phyloP scores from a whole-genome alignment of 2,113 vertebrate species.

The Cyanoramphus novaezelandiae region DNA sequence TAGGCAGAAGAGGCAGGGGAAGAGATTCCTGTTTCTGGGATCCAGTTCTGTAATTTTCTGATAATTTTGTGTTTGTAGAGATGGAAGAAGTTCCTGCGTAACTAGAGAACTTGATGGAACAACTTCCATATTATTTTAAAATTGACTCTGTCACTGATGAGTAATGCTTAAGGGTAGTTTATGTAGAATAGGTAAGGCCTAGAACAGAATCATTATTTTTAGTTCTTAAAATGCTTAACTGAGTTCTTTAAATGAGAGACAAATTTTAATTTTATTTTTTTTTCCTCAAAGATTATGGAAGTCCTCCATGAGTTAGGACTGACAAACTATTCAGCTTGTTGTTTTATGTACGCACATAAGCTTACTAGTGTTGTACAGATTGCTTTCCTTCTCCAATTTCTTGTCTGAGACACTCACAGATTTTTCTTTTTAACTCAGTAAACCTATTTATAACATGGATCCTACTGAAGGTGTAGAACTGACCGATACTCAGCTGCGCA shows the following conservation, averaged over 20 bases:
- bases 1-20: background rate
- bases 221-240: background rate
- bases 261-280: background rate
- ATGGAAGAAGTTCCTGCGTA: background rate
- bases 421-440: background rate
- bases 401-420: background rate
- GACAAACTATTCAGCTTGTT: background rate
- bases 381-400: background rate
- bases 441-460: background rate
- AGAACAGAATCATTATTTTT: background rate
- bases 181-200: background rate
- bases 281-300: background rate
- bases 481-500: background rate
- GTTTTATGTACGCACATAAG: background rate
- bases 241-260: background rate
- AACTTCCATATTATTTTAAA: background rate
- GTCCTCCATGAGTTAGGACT: background rate
- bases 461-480: background rate
- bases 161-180: background rate
- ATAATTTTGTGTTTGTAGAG: background rate
- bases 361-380: background rate
- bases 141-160: background rate
- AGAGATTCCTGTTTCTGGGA: background rate
- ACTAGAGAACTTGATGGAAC: background rate
- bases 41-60: background rate